These are phyloP conservation scores for Temnothorax unifasciatus DNA, from an alignment of 2,888 invertebrate genomes.

Conservation along the genomic window DNA sequence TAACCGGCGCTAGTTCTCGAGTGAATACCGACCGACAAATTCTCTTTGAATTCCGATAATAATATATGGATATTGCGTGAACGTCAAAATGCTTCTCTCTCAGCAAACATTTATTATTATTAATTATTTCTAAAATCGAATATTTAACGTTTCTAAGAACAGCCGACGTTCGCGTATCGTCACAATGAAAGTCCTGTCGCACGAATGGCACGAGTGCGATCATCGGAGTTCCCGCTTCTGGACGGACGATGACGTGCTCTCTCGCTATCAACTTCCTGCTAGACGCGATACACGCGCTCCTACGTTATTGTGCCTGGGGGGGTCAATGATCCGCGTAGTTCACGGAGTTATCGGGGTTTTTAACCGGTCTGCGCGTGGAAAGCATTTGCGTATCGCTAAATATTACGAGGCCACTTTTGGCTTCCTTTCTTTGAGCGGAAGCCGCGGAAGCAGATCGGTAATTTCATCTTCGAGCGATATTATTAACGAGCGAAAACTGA, in stretches of 20 bases:
- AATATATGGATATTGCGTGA: neutral
- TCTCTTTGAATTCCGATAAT: neutral
- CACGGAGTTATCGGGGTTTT: conserved; percentile 62
- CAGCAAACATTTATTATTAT: neutral
- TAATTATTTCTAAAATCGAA: neutral
- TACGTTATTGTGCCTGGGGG: conserved; percentile 60
- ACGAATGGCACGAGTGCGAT: neutral
- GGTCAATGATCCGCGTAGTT: conserved; percentile 74
- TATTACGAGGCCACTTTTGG: neutral
- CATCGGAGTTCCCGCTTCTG: conserved; percentile 36
- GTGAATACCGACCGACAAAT: neutral
- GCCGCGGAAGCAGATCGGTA: neutral
- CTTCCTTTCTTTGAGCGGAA: neutral
- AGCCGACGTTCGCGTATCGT: neutral
- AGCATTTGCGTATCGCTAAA: conserved; percentile 9
- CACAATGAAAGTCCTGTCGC: neutral
- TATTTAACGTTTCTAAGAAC: neutral
- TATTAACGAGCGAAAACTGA: neutral
- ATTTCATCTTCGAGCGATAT: neutral
- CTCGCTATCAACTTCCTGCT: conserved; percentile 76
- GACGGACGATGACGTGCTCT: conserved; percentile 69
- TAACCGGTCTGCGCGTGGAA: conserved; percentile 36
- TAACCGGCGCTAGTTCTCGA: neutral
- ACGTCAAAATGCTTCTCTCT: neutral
- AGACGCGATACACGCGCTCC: conserved; percentile 73